Percentiles rank a stretch among this genome's conserved stretches.
phyloP scores from a whole-genome alignment of 2,113 vertebrate genomes.

The Mustelus asterias region DNA sequence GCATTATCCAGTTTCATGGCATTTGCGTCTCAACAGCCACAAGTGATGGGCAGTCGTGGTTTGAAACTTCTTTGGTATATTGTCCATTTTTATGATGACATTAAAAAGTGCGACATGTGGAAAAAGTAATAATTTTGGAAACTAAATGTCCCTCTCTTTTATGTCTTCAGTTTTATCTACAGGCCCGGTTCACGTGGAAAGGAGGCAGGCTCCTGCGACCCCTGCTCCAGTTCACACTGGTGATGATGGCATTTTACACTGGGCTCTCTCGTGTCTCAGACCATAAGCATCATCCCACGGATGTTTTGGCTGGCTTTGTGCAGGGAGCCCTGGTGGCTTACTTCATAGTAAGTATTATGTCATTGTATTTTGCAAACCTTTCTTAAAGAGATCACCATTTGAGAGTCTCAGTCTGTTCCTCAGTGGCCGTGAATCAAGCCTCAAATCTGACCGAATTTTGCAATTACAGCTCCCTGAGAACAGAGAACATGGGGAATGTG shows the following conservation, averaged over 20 bases:
- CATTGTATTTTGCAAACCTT: background rate
- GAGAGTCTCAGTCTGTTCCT: background rate
- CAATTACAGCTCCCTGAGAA: constrained; percentile 14
- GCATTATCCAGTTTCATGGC: background rate
- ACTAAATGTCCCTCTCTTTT: constrained; percentile 8
- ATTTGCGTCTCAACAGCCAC: background rate
- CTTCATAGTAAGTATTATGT: constrained; percentile 72
- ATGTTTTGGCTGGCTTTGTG: constrained; percentile 83
- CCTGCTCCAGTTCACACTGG: constrained; percentile 88
- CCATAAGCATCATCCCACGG: constrained; percentile 88
- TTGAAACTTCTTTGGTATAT: background rate
- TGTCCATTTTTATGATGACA: background rate
- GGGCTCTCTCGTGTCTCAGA: constrained; percentile 87
- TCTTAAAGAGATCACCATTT: background rate
- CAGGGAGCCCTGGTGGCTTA: constrained; percentile 92
- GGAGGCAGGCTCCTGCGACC: constrained; percentile 86
- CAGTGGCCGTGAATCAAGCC: background rate
- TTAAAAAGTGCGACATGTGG: background rate
- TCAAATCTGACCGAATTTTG: background rate
- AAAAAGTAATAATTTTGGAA: background rate
- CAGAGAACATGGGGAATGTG: background rate
- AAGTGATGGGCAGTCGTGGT: background rate
- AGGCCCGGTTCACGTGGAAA: constrained; percentile 89
- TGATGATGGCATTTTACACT: constrained; percentile 97
- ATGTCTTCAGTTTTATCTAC: constrained; percentile 78